Evolutionary conservation across 2,888 invertebrate species (phyloP), one percentile per base, ranked within the genome.

Genomic region (Laothoe populi): DNA sequence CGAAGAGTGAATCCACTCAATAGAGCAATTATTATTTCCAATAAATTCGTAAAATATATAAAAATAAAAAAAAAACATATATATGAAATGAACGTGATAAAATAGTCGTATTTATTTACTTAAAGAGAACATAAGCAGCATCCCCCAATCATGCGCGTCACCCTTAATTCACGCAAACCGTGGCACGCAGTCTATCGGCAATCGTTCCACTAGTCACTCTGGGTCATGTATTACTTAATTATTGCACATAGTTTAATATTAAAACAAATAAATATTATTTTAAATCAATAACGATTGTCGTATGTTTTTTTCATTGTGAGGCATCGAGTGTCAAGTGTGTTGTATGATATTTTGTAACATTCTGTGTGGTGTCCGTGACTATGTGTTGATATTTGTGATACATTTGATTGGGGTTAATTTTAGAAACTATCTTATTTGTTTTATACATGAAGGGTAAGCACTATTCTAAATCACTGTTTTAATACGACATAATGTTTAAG

Each of bases 361-460:
- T 59, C 35, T 59, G 16, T 48, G 46, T 38, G 60, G 40, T 48
- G 40, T 19, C 16, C 21, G 4, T 21, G 57, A 58, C 38, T 23
- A 60, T 63, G 61, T 60, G 64, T 61, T 62, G 61, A 31, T 31
- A 8, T 31, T 31, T 31, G 31, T 31, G 31, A 42, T 62, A 64
- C 64, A 67, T 61, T 66, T 49, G 63, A 65, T 63, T 63, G 61
- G 59, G 64, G 61, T 64, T 60, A 24, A 69, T 64, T 73, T 63
- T 72, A 19, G 19, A 67, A 69, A 72, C 77, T 83, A 81, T 83
- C 86, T 83, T 73, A 78, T 75, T 66, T 69, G 69, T 68, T 74
- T 63, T 70, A 75, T 82, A 86, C 78, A 92, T 92, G 92, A 92
- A 92, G 90, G 91, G 92, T 92, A 83, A 91, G 90, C 19, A 42